Evolutionary conservation across 2,113 vertebrate genomes (phyloP).

Genomic region (Geococcyx californianus): DNA sequence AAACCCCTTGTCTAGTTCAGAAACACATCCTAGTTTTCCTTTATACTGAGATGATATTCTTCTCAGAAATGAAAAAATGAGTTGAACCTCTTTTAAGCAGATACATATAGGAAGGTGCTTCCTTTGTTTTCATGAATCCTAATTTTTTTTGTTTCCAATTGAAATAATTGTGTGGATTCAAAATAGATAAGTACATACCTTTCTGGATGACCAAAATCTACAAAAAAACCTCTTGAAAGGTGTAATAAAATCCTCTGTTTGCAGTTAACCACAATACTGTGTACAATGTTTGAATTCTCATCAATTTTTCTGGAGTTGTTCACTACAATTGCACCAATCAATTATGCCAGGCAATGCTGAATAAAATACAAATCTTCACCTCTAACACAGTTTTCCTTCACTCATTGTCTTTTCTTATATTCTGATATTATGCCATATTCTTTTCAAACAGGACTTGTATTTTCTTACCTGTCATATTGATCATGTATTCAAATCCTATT

Average conservation of each 20-base stretch:
- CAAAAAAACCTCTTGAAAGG: background rate
- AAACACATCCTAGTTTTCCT: too few species aligned
- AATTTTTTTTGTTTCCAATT: background rate
- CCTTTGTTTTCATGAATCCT: background rate
- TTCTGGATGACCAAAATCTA: background rate
- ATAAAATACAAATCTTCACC: background rate
- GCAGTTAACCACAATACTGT: background rate
- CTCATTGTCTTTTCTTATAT: background rate
- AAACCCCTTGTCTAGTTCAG: too few species aligned
- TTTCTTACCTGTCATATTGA: background rate
- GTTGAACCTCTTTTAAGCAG: background rate
- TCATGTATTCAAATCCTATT: background rate
- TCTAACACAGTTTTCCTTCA: background rate
- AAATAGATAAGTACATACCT: background rate
- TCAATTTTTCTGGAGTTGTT: background rate
- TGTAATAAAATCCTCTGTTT: background rate
- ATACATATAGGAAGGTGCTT: background rate
- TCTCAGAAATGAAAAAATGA: background rate
- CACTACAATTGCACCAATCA: background rate
- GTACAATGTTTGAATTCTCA: background rate
- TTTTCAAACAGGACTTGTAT: background rate
- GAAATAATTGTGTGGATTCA: background rate
- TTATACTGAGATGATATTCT: too few species aligned
- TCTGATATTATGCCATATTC: background rate
- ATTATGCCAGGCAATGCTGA: background rate